Base-by-base conservation (phyloP, 92 coral and sea anemone species). In the Pocillopora meandrina region DNA sequence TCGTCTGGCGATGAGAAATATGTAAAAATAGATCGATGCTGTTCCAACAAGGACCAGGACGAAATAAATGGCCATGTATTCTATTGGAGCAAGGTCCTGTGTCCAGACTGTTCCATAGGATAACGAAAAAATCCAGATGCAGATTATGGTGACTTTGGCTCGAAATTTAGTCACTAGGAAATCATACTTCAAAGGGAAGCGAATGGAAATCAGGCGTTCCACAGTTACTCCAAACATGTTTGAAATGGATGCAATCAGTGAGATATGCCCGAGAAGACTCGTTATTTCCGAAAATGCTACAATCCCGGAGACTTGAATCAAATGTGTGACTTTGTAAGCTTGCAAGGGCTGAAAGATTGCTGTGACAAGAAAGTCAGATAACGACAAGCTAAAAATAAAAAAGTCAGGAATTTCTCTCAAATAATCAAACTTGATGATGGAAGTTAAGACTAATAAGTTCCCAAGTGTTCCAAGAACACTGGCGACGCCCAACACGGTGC, bases 351-450 rank as follows among this genome's bases (percentile, higher is more conserved):
- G 90, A 66, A 83, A 83, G 11, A 75, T 21, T 9, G 75, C 21
- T 36, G 86, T 75, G 0, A 93, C 94, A 5, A 93, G 57, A 12
- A 90, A 26, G 57, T 90, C 96, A 8, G 96, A 90, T 3, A 62
- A 56, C 3, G 94, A 93, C 34, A 93, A 81, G 67, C 96, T 93
- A 68, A 88, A 88, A 55, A 93, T 93, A 47, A 93, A 93, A 67
- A 93, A 79, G 60, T 90, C 96, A 15, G 96, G 90, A 1, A 89
- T 82, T n/a, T 86, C 80, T 65, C 89, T 84, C 77, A 90, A 70
- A 79, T 73, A 61, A 55, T 87, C 85, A 57, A 85, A 81, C 59
- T 90, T 86, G 47, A 83, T 84, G 7, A 86, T 69, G 68, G 90
- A 84, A 2, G 77, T 23, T 79, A 90, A 35, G 18, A 86, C 92